Evolutionary conservation across 2,797 vertebrate genomes (phyloP).

Genomic region (Petrocephalus schoutedeni): DNA sequence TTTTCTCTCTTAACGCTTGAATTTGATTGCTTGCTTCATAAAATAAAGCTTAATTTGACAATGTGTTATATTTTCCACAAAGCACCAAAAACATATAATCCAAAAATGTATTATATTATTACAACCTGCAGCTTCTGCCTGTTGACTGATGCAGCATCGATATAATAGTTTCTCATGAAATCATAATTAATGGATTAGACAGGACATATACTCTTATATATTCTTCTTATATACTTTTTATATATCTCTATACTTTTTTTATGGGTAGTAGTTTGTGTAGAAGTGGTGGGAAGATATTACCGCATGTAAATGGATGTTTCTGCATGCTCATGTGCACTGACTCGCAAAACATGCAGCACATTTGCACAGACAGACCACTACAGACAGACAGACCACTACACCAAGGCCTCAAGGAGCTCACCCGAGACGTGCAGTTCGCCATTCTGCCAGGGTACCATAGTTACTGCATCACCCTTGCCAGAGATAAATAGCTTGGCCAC

Average conservation of each 20-base stretch:
- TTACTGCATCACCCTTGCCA: constrained; percentile 27
- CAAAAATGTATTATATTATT: background rate
- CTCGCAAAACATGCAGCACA: background rate
- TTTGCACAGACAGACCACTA: background rate
- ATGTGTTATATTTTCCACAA: background rate
- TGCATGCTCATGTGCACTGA: background rate
- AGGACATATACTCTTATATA: background rate
- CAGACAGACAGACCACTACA: background rate
- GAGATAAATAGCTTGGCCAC: constrained; percentile 37
- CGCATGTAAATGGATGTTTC: background rate
- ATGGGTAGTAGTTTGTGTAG: background rate
- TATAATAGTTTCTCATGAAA: background rate
- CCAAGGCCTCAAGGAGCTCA: background rate
- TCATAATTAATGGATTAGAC: background rate
- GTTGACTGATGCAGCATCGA: background rate
- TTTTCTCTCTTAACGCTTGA: background rate
- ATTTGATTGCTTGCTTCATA: background rate
- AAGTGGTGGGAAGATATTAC: background rate
- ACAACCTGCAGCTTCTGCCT: background rate
- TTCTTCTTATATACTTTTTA: background rate
- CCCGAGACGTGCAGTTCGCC: background rate
- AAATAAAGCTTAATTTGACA: background rate
- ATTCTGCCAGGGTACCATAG: constrained; percentile 17
- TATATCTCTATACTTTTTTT: background rate
- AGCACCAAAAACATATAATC: background rate